Conservation (phyloP, 2,888 invertebrate genomes). For the Sylvicola cinctus region DNA sequence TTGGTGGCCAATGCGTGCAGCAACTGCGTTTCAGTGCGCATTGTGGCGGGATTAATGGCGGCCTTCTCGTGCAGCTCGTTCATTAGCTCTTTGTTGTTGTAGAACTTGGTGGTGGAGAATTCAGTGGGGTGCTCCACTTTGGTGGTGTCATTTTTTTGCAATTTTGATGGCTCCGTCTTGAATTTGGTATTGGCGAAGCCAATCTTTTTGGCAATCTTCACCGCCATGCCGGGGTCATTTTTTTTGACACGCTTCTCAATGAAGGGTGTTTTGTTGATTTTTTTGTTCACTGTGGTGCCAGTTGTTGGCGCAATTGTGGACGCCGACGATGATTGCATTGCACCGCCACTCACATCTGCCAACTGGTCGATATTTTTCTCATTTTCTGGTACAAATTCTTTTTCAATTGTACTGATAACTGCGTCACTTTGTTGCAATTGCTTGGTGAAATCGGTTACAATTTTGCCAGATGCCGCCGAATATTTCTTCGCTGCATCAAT, state of each 20-base stretch:
- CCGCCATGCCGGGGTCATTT: constrained; percentile 14
- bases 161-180: constrained; percentile 14
- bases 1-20: no score
- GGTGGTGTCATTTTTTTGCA: constrained; percentile 3
- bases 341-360: not conserved
- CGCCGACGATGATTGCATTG: not conserved
- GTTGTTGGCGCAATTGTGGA: not conserved
- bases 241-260: constrained; percentile 25
- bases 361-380: no score
- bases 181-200: constrained; percentile 25
- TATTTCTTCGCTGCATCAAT: no score
- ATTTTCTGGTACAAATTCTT: constrained; percentile 15
- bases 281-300: constrained; percentile 1
- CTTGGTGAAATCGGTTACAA: constrained; percentile 14
- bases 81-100: constrained; percentile 21
- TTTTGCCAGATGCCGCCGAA: not conserved
- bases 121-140: constrained; percentile 17
- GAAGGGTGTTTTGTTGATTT: constrained; percentile 1
- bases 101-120: constrained; percentile 9
- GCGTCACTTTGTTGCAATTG: constrained; percentile 23
- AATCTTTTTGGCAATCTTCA: not conserved
- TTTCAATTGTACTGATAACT: constrained; percentile 18
- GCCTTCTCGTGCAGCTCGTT: constrained; percentile 15
- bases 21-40: no score
- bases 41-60: no score